These are phyloP conservation scores for Heteromyza rotundicornis DNA, from an alignment of 2,888 invertebrate species.

Conservation along the genomic window DNA sequence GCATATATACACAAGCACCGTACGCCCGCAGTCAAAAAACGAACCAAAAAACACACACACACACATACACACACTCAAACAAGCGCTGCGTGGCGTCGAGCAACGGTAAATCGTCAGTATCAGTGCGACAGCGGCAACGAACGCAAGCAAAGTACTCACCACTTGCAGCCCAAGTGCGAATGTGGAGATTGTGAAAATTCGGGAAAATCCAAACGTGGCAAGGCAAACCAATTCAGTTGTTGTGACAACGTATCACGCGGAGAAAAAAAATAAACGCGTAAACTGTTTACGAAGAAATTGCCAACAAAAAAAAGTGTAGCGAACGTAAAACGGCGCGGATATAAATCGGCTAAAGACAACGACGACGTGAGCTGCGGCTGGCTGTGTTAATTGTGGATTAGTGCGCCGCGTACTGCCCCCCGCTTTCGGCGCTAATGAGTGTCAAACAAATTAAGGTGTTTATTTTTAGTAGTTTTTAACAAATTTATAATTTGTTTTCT, in stretches of 20 bases:
- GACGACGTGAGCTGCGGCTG: background rate
- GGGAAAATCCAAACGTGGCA: too few relatives aligned
- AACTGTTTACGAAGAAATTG: too few relatives aligned
- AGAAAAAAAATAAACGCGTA: slow-evolving; percentile 14
- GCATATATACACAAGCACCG: background rate
- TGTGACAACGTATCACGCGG: slow-evolving; percentile 20
- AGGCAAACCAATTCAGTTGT: too few relatives aligned
- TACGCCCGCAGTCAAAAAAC: too few relatives aligned
- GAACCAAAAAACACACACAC: slow-evolving; percentile 8
- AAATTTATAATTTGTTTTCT: background rate
- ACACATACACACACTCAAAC: slow-evolving; percentile 9
- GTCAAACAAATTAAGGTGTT: slow-evolving; percentile 11
- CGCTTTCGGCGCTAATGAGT: slow-evolving; percentile 15
- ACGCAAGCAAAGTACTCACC: background rate
- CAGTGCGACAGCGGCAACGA: background rate
- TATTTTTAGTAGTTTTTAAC: slow-evolving; percentile 16
- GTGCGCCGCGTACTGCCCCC: background rate
- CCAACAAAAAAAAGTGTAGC: too few relatives aligned
- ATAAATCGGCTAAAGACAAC: too few relatives aligned
- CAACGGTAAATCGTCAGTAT: too few relatives aligned
- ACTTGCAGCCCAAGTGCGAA: background rate
- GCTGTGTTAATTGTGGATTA: slow-evolving; percentile 13
- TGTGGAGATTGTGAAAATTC: too few relatives aligned
- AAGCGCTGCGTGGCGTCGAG: background rate
- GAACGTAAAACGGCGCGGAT: background rate